Percentiles rank a stretch among this genome's conserved stretches.
phyloP scores from a whole-genome alignment of 2,797 vertebrate genomes.

The Propithecus perrieri region DNA sequence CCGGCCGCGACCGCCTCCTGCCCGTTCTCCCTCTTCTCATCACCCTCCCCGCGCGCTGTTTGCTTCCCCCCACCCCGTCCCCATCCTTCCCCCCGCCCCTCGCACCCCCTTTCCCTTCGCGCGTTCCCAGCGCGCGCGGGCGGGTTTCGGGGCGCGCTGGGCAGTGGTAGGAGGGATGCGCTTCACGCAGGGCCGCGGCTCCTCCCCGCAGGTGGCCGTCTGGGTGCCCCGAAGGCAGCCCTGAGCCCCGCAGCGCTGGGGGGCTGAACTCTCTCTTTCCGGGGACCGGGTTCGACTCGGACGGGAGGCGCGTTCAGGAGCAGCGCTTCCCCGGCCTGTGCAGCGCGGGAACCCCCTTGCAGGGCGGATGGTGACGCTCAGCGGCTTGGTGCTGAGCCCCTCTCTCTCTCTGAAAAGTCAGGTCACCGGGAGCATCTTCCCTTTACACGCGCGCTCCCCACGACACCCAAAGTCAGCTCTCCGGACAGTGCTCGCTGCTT shows the following conservation, averaged over 20 bases:
- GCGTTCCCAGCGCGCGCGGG: too few species aligned
- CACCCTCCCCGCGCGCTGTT: neutral
- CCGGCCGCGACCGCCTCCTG: neutral
- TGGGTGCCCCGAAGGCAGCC: neutral
- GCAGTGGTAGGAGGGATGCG: neutral
- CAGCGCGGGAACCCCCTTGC: neutral
- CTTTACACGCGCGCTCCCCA: too few species aligned
- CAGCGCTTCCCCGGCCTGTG: neutral
- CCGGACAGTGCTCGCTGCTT: neutral
- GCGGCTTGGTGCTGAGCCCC: neutral
- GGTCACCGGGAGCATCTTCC: neutral
- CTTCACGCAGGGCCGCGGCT: neutral
- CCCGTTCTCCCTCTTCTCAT: too few species aligned
- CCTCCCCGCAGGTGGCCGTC: neutral
- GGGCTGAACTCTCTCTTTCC: too few species aligned
- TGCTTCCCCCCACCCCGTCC: too few species aligned
- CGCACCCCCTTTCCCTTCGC: neutral
- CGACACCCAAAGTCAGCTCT: neutral
- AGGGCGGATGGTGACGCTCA: neutral
- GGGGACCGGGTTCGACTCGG: neutral
- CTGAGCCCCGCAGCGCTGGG: neutral
- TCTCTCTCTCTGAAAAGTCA: neutral
- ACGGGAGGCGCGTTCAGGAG: neutral
- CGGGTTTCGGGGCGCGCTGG: neutral
- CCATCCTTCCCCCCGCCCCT: accelerated